Base-by-base conservation (phyloP, 92 coral and sea anemone genomes). In the Palythoa heliodiscus region DNA sequence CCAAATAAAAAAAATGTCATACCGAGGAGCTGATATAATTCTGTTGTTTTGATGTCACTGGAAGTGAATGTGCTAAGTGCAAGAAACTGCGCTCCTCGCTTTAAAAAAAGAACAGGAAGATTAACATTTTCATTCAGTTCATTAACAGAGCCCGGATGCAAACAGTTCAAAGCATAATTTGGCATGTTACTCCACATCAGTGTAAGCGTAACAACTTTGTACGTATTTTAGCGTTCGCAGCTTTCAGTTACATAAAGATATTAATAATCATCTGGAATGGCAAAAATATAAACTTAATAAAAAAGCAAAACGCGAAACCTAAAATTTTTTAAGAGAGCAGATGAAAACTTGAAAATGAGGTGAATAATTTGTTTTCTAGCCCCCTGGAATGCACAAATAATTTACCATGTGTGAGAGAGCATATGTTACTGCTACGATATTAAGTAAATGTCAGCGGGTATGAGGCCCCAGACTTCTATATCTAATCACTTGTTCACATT, bases 401-500 rank as follows among this genome's bases (percentile, higher is more conserved):
- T 4, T 66, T 48, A 29, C 37, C 72, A 40, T 80, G 38, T 70
- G 74, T 80, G 47, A 60, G 84, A 64, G 84, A 66, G 84, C 73
- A 80, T 64, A 66, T 80, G 84, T 48, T 80, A 80, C 40, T 80
- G 24, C 63, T 43, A 64, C 47, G 40, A 66, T 64, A 67, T 63
- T 63, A 12, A 24, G 57, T 55, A 37, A 58, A 5, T 67, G 74
- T 8, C 84, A 80, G 84, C 84, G 74, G 84, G 84, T 37, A 63
- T 37, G 48, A 43, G 55, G 73, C 73, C 24, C 11, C 16, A 15
- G 20, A n/a, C 53, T 64, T 68, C 40, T 22, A 66, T 66, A 80
- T 23, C 17, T 63, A 79, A 79, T 79, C 84, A 43, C 63, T 37
- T 19, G 58, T 52, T 64, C 73, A 43, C 16, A 20, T 23, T 64